Base-by-base conservation (phyloP, 1,140 invertebrate species). In the Zaprionus kolodkinae region DNA sequence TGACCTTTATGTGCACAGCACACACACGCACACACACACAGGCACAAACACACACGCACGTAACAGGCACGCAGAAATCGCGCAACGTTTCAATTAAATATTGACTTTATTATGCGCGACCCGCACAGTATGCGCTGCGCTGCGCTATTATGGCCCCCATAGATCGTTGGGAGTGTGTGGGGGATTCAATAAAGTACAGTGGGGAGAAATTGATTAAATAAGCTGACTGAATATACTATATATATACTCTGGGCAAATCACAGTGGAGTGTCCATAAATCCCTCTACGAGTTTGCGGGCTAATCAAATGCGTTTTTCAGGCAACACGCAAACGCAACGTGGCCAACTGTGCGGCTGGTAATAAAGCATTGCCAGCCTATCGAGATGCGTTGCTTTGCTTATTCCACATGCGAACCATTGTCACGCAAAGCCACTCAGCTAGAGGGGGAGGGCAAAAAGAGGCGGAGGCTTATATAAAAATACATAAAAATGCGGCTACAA, bases 81-180 rank as follows among this genome's bases (percentile, higher is more conserved):
- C 83, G 65, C 59, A 65, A 78, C 67, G 72, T 80, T 87, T 88
- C 79, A 88, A 87, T 87, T 83, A 83, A 88, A 67, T 78, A 87
- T 88, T 80, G 72, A 80, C 77, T 80, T 80, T 78, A 80, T 84
- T 75, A 72, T 50, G 17, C 55, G 63, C 70, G 66, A 60, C 73
- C 72, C 63, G 69, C 68, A 45, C 40, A 75, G 52, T 57, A 65
- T 78, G 60, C 57, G 54, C 57, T 54, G 48, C 21, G 30, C 30
- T 35, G 33, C 33, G 27, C 27, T 30, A 6, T 55, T 66, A 59
- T 59, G 43, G 54, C 13, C 40, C 40, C 33, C 25, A 63, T 64
- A 40, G 68, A 52, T 43, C 55, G 54, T 75, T 67, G 21, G 21
- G 21, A 2, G 21, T 21, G 21, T 21, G 21, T 30, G 27, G 27